Percentiles rank a stretch among this genome's conserved stretches.
phyloP scores from a whole-genome alignment of 2,113 vertebrate species.

The Donacobius atricapilla region DNA sequence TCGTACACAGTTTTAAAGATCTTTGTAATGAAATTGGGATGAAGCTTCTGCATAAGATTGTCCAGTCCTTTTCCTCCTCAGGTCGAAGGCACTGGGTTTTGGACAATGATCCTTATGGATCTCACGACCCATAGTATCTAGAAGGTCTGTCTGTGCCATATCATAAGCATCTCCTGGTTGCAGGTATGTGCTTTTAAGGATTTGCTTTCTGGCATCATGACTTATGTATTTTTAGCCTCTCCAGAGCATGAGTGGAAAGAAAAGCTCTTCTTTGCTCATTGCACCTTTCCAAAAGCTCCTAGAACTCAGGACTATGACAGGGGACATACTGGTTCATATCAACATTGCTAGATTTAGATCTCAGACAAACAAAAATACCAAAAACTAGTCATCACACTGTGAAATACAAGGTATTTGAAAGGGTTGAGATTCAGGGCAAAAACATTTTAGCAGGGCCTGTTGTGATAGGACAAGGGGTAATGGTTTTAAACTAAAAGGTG shows the following conservation, averaged over 20 bases:
- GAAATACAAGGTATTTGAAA: background rate
- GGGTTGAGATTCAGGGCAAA: background rate
- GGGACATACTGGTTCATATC: background rate
- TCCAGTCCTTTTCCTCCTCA: background rate
- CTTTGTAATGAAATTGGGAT: background rate
- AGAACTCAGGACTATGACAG: background rate
- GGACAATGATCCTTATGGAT: background rate
- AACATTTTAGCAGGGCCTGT: background rate
- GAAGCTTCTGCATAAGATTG: background rate
- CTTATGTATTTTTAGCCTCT: background rate
- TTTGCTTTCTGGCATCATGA: background rate
- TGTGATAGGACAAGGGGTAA: rapidly evolving
- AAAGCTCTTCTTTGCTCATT: background rate
- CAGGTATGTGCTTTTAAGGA: rapidly evolving
- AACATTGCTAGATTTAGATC: background rate
- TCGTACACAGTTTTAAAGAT: background rate
- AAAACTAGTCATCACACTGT: background rate
- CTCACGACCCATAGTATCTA: background rate
- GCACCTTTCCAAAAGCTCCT: background rate
- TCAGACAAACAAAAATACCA: background rate
- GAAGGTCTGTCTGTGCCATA: background rate
- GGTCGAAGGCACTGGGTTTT: background rate
- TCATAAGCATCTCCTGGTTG: background rate
- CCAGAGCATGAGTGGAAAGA: background rate
- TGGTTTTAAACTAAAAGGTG: background rate